Percentiles rank a stretch among this genome's conserved stretches.
Evolutionary conservation across 2,888 invertebrate species (phyloP).

Genomic region (Colostygia pectinataria): DNA sequence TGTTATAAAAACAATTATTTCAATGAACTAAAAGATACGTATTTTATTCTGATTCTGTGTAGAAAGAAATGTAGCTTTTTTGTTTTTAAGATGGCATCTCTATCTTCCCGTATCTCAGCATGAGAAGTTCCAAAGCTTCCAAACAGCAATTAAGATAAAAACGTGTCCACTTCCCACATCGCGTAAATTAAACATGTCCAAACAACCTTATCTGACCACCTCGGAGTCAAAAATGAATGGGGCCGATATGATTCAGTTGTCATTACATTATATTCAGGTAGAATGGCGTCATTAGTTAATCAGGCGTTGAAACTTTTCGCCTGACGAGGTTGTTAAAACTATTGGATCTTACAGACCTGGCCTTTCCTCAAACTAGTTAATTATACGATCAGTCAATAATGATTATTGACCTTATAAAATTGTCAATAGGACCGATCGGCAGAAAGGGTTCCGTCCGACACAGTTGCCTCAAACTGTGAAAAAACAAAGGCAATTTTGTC

Average conservation of each 20-base stretch:
- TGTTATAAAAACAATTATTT: too few species aligned
- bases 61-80: neutral
- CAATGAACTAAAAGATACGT: too few species aligned
- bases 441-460: slow-evolving; percentile 66
- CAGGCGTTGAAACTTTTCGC: slow-evolving; percentile 35
- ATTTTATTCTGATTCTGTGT: too few species aligned
- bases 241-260: slow-evolving; percentile 53
- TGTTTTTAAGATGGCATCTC: slow-evolving; percentile 11
- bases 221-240: slow-evolving; percentile 73
- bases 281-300: slow-evolving; percentile 41
- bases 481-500: slow-evolving; percentile 76
- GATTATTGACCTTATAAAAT: slow-evolving; percentile 80
- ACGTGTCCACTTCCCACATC: slow-evolving; percentile 61
- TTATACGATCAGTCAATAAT: slow-evolving; percentile 77
- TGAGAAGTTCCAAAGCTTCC: slow-evolving; percentile 57
- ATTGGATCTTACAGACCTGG: slow-evolving; percentile 39
- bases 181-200: slow-evolving; percentile 73
- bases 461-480: slow-evolving; percentile 53
- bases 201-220: slow-evolving; percentile 78
- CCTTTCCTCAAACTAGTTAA: slow-evolving; percentile 67
- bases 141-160: slow-evolving; percentile 78
- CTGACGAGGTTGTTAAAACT: slow-evolving; percentile 29
- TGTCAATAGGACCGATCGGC: slow-evolving; percentile 73
- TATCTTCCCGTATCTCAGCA: slow-evolving; percentile 19
- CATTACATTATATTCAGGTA: slow-evolving; percentile 44